These are phyloP conservation scores for Benthosema pterotum DNA, from an alignment of 2,797 vertebrate species.

Conservation along the genomic window DNA sequence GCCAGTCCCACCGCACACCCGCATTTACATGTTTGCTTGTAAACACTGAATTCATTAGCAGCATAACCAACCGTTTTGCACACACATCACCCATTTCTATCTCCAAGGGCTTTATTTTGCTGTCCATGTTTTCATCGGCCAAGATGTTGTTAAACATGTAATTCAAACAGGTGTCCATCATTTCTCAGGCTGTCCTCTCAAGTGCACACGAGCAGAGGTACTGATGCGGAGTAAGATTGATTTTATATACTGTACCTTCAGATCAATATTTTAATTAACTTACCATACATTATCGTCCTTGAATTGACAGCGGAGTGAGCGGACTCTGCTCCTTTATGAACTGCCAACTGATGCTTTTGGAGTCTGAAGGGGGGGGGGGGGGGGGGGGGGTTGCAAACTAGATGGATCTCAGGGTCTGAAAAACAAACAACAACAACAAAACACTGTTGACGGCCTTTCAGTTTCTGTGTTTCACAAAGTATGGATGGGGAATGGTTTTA, in stretches of 20 bases:
- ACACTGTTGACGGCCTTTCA: too few relatives aligned
- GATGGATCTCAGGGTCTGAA: too few relatives aligned
- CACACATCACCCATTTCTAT: constrained; percentile 35
- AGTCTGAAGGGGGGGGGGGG: too few relatives aligned
- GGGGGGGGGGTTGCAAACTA: too few relatives aligned
- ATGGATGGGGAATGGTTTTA: too few relatives aligned
- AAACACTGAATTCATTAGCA: constrained; percentile 32
- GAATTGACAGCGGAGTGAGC: too few relatives aligned
- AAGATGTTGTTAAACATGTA: constrained; percentile 38
- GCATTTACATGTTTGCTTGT: constrained; percentile 21
- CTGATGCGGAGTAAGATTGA: not conserved
- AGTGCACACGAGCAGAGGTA: not conserved
- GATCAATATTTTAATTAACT: constrained; percentile 24
- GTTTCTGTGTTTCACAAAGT: too few relatives aligned
- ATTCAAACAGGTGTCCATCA: constrained; percentile 29
- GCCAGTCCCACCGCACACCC: not conserved
- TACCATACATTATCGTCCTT: constrained; percentile 24
- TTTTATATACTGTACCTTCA: constrained; percentile 15
- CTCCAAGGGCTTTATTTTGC: constrained; percentile 3
- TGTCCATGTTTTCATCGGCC: constrained; percentile 27
- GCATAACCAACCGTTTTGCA: constrained; percentile 34
- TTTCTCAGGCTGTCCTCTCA: constrained; percentile 23
- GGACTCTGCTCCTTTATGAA: too few relatives aligned
- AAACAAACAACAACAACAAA: too few relatives aligned
- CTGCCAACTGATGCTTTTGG: too few relatives aligned